Percentiles rank a stretch among this genome's conserved stretches.
These are phyloP conservation scores for Gymnoscopelus braueri DNA, from an alignment of 2,797 vertebrate species.

Conservation along the genomic window DNA sequence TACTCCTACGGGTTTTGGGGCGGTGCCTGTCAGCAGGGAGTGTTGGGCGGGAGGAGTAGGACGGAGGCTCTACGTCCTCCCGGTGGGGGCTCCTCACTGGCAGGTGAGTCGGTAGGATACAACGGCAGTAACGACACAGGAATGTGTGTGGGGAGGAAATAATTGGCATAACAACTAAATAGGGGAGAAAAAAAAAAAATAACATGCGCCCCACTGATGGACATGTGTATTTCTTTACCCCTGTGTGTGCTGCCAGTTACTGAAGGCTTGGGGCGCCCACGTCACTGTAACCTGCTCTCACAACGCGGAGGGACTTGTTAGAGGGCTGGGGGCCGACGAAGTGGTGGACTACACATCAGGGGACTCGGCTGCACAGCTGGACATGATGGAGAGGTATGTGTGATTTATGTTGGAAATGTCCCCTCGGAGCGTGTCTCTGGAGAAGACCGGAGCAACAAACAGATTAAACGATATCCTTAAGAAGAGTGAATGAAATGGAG, in stretches of 20 bases:
- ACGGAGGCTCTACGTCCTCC: too few species aligned
- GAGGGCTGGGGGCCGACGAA: conserved; percentile 89
- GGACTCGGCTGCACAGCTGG: conserved; percentile 78
- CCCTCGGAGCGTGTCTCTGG: not conserved
- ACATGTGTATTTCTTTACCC: conserved; percentile 19
- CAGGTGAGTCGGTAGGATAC: too few species aligned
- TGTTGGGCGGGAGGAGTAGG: too few species aligned
- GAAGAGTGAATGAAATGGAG: not conserved
- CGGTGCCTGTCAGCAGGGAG: too few species aligned
- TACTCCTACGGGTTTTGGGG: too few species aligned
- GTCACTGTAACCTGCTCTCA: conserved; percentile 92
- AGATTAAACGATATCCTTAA: not conserved
- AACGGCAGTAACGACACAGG: too few species aligned
- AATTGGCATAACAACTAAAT: not conserved
- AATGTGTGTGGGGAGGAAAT: not conserved
- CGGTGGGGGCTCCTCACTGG: too few species aligned
- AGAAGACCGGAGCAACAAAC: conserved; percentile 2
- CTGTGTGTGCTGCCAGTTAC: conserved; percentile 72
- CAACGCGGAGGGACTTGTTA: conserved; percentile 85
- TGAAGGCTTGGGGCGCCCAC: conserved; percentile 92
- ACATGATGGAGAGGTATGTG: conserved; percentile 83
- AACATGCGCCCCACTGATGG: too few species aligned
- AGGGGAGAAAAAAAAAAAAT: too few species aligned
- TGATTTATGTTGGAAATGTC: not conserved
- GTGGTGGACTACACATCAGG: conserved; percentile 87